Base-by-base conservation (phyloP, 1,140 invertebrate genomes). In the Lucilia sericata region DNA sequence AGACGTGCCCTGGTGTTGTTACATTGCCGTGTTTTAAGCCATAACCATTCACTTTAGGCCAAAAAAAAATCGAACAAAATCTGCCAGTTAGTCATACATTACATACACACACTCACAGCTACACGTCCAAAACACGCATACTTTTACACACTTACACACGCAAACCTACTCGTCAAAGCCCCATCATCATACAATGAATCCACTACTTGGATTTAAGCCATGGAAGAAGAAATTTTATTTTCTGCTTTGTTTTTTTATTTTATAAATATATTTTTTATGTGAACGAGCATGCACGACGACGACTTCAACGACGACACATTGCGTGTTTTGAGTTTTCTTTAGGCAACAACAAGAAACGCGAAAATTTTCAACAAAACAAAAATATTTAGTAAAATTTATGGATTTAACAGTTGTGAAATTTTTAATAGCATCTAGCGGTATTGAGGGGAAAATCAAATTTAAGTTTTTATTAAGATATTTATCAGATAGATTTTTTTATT, bases 1-100 rank as follows among this genome's bases (percentile, higher is more conserved):
- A 70, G 65, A 70, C 65, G 65, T 70, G 65, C 65, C 21, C 65
- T 70, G 65, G 2, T 70, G 19, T 60, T 60, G 55, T 70, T 70
- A 70, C 65, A 70, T 80, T 80, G 76, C 65, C 76, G 76, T 80
- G 76, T 49, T 78, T 49, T 42, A 49, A 80, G 76, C 76, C 76
- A 80, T 49, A 80, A 25, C 19, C 76, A 80, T 13, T 42, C 42
- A 80, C 12, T 70, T 21, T n/a, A 70, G 65, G 65, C 65, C 19
- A 70, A 70, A 70, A 21, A 70, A 70, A 70, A 70, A 70, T 21
- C 42, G 42, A 42, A 42, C 42, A 42, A 42, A 42, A 42, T 17
- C 60, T 12, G 7, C 65, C 65, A 70, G 65, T 70, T 70, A 70
- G 65, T 70, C 65, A 80, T 25, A 80, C 42, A 49, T 51, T 42